Evolutionary conservation across 2,888 invertebrate genomes (phyloP).

Genomic region (Synanthedon andrenaeformis): DNA sequence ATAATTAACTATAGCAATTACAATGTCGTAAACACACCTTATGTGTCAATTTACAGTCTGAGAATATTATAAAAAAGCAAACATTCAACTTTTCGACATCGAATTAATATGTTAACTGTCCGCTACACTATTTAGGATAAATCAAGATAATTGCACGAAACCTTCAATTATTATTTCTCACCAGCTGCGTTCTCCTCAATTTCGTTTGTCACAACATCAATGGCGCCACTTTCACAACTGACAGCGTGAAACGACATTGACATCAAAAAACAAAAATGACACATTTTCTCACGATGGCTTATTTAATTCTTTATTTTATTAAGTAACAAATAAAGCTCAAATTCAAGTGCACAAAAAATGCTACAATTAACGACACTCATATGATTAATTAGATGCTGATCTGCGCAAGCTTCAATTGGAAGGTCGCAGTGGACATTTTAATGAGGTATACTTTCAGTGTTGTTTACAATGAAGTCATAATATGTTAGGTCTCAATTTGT

Average conservation of each 20-base stretch:
- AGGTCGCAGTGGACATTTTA: too few species aligned
- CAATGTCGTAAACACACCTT: background rate
- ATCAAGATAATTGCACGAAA: background rate
- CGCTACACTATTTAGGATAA: background rate
- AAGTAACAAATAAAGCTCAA: too few species aligned
- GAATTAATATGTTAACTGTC: background rate
- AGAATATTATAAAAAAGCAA: background rate
- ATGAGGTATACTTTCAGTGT: too few species aligned
- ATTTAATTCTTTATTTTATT: too few species aligned
- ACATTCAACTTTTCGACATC: background rate
- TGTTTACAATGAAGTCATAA: too few species aligned
- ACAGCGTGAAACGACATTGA: constrained; percentile 9
- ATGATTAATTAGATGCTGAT: too few species aligned
- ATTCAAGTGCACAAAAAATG: too few species aligned
- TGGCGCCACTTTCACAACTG: constrained; percentile 8
- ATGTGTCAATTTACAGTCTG: background rate
- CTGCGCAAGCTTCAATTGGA: too few species aligned
- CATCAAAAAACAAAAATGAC: constrained; percentile 6
- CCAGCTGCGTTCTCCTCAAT: background rate
- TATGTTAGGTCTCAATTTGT: too few species aligned
- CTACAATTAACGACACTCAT: too few species aligned
- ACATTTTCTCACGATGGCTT: too few species aligned
- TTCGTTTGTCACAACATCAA: background rate
- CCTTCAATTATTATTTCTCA: constrained; percentile 1
- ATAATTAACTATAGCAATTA: background rate